These are phyloP conservation scores for Selenia dentaria DNA, from an alignment of 2,888 invertebrate species.

Conservation along the genomic window DNA sequence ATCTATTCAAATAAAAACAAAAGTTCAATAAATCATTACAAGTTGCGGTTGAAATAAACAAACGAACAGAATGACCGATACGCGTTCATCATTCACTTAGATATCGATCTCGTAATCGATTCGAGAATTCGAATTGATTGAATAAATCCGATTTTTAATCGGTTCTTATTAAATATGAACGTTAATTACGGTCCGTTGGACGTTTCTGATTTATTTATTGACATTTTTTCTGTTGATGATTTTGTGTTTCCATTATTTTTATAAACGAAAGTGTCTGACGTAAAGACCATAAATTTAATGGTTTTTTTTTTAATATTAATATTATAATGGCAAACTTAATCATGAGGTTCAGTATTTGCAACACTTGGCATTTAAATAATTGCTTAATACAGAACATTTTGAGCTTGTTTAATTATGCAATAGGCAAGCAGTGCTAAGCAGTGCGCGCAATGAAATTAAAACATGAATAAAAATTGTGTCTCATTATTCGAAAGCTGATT, in stretches of 20 bases:
- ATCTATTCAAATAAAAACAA: slow-evolving; percentile 8
- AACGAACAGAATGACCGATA: slow-evolving; percentile 22
- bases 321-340: slow-evolving; percentile 18
- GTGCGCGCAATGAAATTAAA: slow-evolving; percentile 15
- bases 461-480: slow-evolving; percentile 29
- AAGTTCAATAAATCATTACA: slow-evolving; percentile 17
- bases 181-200: slow-evolving; percentile 52
- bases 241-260: slow-evolving; percentile 31
- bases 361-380: slow-evolving; percentile 12
- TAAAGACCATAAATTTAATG: slow-evolving; percentile 30
- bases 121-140: slow-evolving; percentile 55
- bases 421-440: slow-evolving; percentile 8
- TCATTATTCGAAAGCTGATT: slow-evolving; percentile 55
- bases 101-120: slow-evolving; percentile 58
- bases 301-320: slow-evolving; percentile 17
- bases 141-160: slow-evolving; percentile 65
- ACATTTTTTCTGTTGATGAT: slow-evolving; percentile 23
- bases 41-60: slow-evolving; percentile 17
- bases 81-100: slow-evolving; percentile 50
- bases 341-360: slow-evolving; percentile 12
- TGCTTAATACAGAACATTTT: slow-evolving; percentile 4
- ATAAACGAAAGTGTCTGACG: slow-evolving; percentile 43
- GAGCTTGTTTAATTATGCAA: slow-evolving; percentile 12
- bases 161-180: slow-evolving; percentile 64
- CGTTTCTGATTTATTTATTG: slow-evolving; percentile 50